These are phyloP conservation scores for Xenopus borealis DNA, from an alignment of 2,113 vertebrate species.

Conservation along the genomic window DNA sequence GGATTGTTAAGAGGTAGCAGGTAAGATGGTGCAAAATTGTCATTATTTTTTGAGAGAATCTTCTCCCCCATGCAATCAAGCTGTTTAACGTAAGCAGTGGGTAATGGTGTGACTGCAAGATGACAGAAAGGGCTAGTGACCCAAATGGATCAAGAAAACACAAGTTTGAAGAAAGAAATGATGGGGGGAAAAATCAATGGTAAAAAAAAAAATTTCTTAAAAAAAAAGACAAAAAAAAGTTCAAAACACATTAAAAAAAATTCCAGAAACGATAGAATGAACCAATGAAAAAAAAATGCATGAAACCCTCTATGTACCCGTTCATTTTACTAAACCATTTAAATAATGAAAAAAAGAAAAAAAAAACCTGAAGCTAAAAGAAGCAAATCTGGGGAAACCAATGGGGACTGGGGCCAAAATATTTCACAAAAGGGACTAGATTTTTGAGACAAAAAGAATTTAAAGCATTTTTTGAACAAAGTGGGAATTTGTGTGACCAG, in stretches of 20 bases:
- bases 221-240: constrained; percentile 34
- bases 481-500: constrained; percentile 15
- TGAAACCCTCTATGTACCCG: constrained; percentile 48
- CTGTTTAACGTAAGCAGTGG: constrained; percentile 22
- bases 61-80: constrained; percentile 25
- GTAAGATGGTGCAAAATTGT: background rate
- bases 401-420: constrained; percentile 47
- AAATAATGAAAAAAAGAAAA: constrained; percentile 47
- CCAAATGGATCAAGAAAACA: constrained; percentile 43
- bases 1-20: background rate
- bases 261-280: constrained; percentile 52
- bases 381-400: constrained; percentile 58
- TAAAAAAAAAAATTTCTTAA: constrained; percentile 33
- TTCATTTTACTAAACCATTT: constrained; percentile 45
- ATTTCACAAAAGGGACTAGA: constrained; percentile 53
- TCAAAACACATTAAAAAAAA: constrained; percentile 52
- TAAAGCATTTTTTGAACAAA: constrained; percentile 47
- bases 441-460: constrained; percentile 59
- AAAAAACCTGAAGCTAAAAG: constrained; percentile 58
- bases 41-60: too few relatives aligned
- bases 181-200: background rate
- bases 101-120: constrained; percentile 30
- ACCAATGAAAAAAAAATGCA: constrained; percentile 54
- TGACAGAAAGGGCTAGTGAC: constrained; percentile 58
- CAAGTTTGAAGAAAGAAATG: constrained; percentile 35